Evolutionary conservation across 2,113 vertebrate genomes (phyloP).

Genomic region (Mirza zaza): DNA sequence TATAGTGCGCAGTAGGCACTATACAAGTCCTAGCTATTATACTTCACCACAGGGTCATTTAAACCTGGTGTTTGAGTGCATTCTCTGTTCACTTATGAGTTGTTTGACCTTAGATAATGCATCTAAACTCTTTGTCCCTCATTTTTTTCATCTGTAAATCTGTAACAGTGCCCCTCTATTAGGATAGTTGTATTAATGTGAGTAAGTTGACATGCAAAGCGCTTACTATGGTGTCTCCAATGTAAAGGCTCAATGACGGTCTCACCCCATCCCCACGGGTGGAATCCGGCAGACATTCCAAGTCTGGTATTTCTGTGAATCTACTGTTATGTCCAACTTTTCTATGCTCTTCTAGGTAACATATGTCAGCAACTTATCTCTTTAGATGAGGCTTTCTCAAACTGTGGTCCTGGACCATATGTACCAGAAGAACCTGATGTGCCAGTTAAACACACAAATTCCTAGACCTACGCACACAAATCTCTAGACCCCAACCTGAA

Average conservation of each 20-base stretch:
- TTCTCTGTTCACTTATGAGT: not conserved
- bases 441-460: not conserved
- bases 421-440: not conserved
- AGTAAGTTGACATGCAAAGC: not conserved
- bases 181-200: not conserved
- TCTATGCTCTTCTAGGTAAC: not conserved
- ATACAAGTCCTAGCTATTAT: fast-evolving
- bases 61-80: not conserved
- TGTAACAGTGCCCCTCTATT: too few relatives aligned
- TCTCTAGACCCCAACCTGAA: not conserved
- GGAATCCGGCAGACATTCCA: too few relatives aligned
- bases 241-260: not conserved
- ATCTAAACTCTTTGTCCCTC: not conserved
- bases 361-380: not conserved
- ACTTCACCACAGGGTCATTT: fast-evolving
- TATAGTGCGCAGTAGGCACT: fast-evolving
- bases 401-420: not conserved
- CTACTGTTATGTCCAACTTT: not conserved
- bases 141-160: not conserved
- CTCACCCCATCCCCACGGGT: fast-evolving
- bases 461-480: too few relatives aligned
- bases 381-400: not conserved
- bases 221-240: fast-evolving
- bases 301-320: not conserved
- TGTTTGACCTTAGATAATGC: not conserved